These are phyloP conservation scores for Solenopsis fugax DNA, from an alignment of 1,140 invertebrate genomes.

Conservation along the genomic window DNA sequence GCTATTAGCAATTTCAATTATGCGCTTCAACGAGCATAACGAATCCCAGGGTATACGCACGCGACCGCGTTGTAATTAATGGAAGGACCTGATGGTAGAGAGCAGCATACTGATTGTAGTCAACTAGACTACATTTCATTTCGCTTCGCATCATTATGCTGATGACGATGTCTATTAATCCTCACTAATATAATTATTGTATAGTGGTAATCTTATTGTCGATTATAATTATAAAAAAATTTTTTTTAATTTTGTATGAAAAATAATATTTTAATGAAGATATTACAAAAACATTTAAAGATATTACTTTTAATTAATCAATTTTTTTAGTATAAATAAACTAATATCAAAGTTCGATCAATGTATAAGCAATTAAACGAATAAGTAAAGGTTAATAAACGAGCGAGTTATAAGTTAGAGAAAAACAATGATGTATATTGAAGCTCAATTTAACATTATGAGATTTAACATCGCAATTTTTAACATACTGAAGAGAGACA, in stretches of 20 bases:
- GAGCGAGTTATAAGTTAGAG: too few species aligned
- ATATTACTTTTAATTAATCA: too few species aligned
- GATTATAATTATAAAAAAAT: not conserved
- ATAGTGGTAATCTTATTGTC: not conserved
- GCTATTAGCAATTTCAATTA: constrained; percentile 62
- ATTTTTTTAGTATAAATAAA: too few species aligned
- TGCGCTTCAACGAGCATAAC: constrained; percentile 64
- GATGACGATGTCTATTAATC: constrained; percentile 30
- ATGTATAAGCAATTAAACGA: too few species aligned
- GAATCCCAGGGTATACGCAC: constrained; percentile 57
- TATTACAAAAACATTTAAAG: not conserved
- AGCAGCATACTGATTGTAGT: constrained; percentile 43
- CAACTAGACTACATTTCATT: constrained; percentile 5
- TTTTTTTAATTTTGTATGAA: not conserved
- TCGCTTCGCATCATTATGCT: constrained; percentile 30
- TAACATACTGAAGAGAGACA: too few species aligned
- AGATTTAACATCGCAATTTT: too few species aligned
- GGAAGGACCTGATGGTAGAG: constrained; percentile 55
- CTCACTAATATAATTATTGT: not conserved
- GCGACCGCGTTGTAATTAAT: constrained; percentile 61
- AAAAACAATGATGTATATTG: too few species aligned
- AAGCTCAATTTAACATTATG: too few species aligned
- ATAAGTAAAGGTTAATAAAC: too few species aligned
- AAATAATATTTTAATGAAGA: not conserved
- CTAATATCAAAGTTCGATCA: too few species aligned